Conservation (phyloP, 2,113 vertebrate species). For the sheep (Ovis aries) region ARS-UI_Ramb_v3.0 NC_056075.1:51361001-51361500, state of each 20-base stretch:
- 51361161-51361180: not conserved
- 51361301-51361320: not conserved
- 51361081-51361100: not conserved
- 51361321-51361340: not conserved
- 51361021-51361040: no score
- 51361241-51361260: not conserved
- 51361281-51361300: not conserved
- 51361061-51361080: not conserved
- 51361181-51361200: not conserved
- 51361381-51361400: accelerated
- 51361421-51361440: not conserved
- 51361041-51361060: accelerated
- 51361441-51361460: not conserved
- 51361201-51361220: not conserved
- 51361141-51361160: not conserved
- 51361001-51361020: accelerated
- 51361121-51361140: accelerated
- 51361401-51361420: not conserved
- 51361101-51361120: accelerated
- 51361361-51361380: not conserved
- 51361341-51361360: not conserved
- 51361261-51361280: not conserved
- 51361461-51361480: accelerated
- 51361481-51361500: not conserved
- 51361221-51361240: not conserved